Evolutionary conservation across 2,888 invertebrate genomes (phyloP), one percentile per base, ranked within the genome.

Genomic region (Drosophila prostipennis): DNA sequence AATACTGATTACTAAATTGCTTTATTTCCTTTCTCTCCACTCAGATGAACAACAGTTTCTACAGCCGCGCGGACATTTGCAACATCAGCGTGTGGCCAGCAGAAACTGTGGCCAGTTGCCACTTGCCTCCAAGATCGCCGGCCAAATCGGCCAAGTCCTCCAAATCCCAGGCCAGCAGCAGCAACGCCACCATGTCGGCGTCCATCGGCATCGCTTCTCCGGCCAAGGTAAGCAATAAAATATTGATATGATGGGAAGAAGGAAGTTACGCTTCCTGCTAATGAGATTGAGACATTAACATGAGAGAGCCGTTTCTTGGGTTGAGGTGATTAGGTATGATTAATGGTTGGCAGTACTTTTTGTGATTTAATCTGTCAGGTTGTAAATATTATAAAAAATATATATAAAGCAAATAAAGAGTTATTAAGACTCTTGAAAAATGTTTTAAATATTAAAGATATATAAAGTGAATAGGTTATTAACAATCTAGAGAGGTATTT

Each of bases 61-160:
- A 87, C 40, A 88, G 87, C 73, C 90, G 90, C 61, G 89, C 89
- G 53, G 90, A 89, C 61, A 86, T 87, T 53, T 89, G 87, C 74
- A 90, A 90, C 63, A 88, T 89, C 55, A 84, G 77, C 68, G 89
- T 79, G 36, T 87, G 80, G 76, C 40, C 61, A 13, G 40, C 48
- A 10, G 46, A 63, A 42, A 63, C 48, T 11, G 34, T 34, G n/a
- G 26, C 61, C 54, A 86, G 78, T 70, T 74, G 54, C 29, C 78
- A 81, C 46, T 72, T 90, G 76, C 90, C 90, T 7, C 90, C 90
- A 26, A 85, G 90, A 14, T 90, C 90, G 4, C 89, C 90, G n/a
- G 88, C 89, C 54, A 89, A 89, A 46, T 81, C 89, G 14, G 64
- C 70, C 63, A 90, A 85, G 57, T 83, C 89, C 51, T 52, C 72